Conservation (phyloP, 1,140 invertebrate genomes). For the Hypsibius dujardini region DNA sequence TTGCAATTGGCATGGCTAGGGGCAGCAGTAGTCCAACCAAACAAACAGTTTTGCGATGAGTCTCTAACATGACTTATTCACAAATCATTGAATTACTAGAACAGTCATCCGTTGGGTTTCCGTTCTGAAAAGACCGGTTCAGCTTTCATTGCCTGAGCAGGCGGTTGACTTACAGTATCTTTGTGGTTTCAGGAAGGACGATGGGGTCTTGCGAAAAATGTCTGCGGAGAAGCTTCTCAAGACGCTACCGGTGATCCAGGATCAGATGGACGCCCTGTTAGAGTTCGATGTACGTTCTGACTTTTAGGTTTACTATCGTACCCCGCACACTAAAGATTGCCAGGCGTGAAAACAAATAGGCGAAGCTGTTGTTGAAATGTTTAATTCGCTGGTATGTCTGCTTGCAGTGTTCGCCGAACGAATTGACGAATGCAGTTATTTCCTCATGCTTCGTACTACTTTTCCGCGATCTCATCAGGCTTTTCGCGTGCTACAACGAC, state of each 20-base stretch:
- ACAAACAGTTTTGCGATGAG: no score
- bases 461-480: conserved; percentile 89
- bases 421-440: conserved; percentile 93
- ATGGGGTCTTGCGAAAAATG: conserved; percentile 89
- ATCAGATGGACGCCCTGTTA: conserved; percentile 78
- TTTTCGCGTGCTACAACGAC: conserved; percentile 99
- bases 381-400: conserved; percentile 17
- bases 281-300: conserved; percentile 63
- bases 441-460: conserved; percentile 95
- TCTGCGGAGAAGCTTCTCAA: conserved; percentile 90
- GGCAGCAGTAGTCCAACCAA: no score
- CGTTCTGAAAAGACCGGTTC: no score
- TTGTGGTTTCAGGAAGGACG: conserved; percentile 60
- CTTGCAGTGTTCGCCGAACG: conserved; percentile 64
- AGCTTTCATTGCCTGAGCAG: no score
- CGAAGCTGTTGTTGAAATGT: not conserved
- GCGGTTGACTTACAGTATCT: no score
- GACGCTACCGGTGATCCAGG: conserved; percentile 82
- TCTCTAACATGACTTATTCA: no score
- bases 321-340: no score
- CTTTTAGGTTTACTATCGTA: no score
- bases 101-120: no score
- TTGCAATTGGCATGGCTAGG: no score
- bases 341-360: not conserved
- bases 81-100: no score